Evolutionary conservation across 2,113 vertebrate species (phyloP).

Genomic region (Mormyrus lacerda): DNA sequence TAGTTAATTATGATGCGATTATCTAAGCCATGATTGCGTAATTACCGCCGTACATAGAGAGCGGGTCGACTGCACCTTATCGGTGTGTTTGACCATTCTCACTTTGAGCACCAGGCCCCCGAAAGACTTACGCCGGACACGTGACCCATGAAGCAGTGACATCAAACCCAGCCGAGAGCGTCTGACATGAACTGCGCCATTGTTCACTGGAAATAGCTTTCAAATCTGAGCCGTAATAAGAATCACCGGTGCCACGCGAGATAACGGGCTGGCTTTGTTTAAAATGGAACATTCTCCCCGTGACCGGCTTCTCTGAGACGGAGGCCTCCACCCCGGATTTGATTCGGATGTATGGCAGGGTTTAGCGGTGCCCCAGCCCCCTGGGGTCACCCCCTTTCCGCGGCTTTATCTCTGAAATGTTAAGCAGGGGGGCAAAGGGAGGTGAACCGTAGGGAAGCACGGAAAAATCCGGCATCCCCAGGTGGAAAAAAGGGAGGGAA

Average conservation of each 20-base stretch:
- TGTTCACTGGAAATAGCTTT: constrained; percentile 8
- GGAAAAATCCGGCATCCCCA: not conserved
- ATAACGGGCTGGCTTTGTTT: constrained; percentile 2
- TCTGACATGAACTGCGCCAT: not conserved
- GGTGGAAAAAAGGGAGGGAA: not conserved
- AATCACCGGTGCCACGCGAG: not conserved
- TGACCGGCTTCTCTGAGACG: not conserved
- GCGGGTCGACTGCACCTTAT: not conserved
- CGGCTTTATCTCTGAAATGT: not conserved
- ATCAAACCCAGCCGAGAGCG: not conserved
- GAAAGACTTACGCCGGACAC: not conserved
- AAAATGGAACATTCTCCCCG: not conserved
- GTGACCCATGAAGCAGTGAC: not conserved
- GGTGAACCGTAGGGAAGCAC: not conserved
- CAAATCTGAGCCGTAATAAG: not conserved
- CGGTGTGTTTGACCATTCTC: not conserved
- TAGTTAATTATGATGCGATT: not conserved
- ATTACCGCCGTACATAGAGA: not conserved
- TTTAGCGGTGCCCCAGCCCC: not conserved
- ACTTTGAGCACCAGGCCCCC: not conserved
- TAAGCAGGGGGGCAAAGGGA: constrained; percentile 3
- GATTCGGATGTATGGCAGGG: not conserved
- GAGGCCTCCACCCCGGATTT: not conserved
- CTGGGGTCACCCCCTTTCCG: not conserved
- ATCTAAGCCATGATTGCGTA: not conserved